phyloP scores from a whole-genome alignment of 2,797 vertebrate genomes.

The Tokudaia muenninki region DNA sequence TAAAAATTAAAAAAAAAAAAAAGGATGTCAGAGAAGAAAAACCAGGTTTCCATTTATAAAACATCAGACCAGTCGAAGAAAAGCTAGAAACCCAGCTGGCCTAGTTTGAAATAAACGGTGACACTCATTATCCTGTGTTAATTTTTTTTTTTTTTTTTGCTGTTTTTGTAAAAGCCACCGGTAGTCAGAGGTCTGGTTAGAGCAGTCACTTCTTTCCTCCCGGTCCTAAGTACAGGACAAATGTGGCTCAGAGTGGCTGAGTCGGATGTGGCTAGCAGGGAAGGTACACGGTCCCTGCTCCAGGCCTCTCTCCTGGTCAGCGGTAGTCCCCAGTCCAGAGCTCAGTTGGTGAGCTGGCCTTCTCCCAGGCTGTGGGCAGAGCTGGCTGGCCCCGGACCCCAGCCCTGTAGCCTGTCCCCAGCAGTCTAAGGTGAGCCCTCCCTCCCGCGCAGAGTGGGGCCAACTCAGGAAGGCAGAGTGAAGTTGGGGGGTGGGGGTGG shows the following conservation, averaged over 20 bases:
- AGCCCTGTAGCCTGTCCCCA: constrained; percentile 55
- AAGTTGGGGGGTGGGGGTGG: constrained; percentile 56
- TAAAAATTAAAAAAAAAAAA: constrained; percentile 80
- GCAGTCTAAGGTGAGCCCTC: constrained; percentile 67
- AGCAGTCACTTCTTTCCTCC: constrained; percentile 74
- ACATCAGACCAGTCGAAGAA: constrained; percentile 86
- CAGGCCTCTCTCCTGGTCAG: not conserved
- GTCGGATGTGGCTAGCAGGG: not conserved
- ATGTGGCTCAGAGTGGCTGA: constrained; percentile 72
- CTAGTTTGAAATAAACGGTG: constrained; percentile 62
- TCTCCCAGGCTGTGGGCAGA: constrained; percentile 55
- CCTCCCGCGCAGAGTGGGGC: constrained; percentile 70
- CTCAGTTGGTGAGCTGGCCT: constrained; percentile 3
- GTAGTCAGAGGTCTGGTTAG: constrained; percentile 80
- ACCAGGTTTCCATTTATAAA: constrained; percentile 87
- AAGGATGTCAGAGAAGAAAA: constrained; percentile 85
- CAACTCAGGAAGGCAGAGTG: constrained; percentile 81
- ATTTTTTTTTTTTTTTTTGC: constrained; percentile 55
- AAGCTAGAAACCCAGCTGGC: constrained; percentile 85
- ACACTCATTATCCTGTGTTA: constrained; percentile 73
- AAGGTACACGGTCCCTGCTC: not conserved
- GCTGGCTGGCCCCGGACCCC: constrained; percentile 54
- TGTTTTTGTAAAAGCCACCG: constrained; percentile 76
- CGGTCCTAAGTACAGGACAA: constrained; percentile 77
- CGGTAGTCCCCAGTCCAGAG: not conserved